phyloP scores from a whole-genome alignment of 2,888 invertebrate genomes.

The Megastigmus dorsalis region DNA sequence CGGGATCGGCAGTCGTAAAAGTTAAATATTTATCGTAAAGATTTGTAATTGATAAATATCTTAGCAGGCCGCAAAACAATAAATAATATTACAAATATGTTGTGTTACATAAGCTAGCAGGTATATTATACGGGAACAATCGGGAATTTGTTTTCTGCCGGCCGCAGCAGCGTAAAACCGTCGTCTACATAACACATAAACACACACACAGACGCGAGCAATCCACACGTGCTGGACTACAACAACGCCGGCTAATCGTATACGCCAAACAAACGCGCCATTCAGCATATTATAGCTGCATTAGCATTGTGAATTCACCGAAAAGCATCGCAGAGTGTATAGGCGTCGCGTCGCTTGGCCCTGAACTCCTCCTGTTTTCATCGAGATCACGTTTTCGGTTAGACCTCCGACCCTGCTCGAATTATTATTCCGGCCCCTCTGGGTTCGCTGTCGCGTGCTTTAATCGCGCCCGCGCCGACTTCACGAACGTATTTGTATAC shows the following conservation, averaged over 20 bases:
- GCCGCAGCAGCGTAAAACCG: neutral
- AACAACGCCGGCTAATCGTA: neutral
- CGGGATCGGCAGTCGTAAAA: no score
- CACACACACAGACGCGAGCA: neutral
- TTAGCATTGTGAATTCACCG: slow-evolving; percentile 23
- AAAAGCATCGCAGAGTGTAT: slow-evolving; percentile 16
- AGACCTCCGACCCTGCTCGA: neutral
- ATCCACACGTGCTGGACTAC: neutral
- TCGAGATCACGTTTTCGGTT: slow-evolving; percentile 29
- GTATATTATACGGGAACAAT: neutral
- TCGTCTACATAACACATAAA: neutral
- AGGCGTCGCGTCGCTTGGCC: neutral
- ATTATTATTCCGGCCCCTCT: neutral
- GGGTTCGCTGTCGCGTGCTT: no score
- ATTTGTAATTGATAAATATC: no score
- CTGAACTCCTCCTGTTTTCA: slow-evolving; percentile 20
- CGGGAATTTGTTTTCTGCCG: neutral
- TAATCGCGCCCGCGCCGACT: no score
- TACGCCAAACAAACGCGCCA: slow-evolving; percentile 18
- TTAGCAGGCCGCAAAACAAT: no score
- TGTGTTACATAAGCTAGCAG: neutral
- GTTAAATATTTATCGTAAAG: no score
- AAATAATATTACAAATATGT: no score
- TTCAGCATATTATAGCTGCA: slow-evolving; percentile 10
- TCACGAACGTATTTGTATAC: neutral